Base-by-base conservation (phyloP, 2,797 vertebrate species). In the Neoniphon sammara region DNA sequence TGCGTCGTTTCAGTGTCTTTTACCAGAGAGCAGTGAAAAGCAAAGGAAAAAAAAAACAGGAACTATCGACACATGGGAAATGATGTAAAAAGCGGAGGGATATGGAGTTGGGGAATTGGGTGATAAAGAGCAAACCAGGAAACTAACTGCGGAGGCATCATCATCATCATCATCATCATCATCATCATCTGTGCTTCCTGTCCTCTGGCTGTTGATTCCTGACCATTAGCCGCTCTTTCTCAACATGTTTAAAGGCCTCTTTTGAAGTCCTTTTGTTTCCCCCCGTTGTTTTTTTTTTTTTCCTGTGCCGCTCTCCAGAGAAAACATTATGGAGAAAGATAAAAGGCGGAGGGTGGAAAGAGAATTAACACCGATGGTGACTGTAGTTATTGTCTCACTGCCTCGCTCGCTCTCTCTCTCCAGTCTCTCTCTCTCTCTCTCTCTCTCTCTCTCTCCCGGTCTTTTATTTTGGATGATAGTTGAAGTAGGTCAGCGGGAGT, bases 401-500 rank as follows among this genome's bases (percentile, higher is more conserved):
- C 73, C 53, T 73, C 42, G 73, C 50, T 67, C 66, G 60, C 75
- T 34, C 53, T 50, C 46, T n/a, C n/a, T n/a, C n/a, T n/a, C n/a
- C n/a, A n/a, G n/a, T n/a, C n/a, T n/a, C n/a, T n/a, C n/a, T n/a
- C n/a, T n/a, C n/a, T n/a, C n/a, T n/a, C n/a, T n/a, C n/a, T n/a
- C n/a, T n/a, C n/a, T 36, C 20, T 34, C 17, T 59, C 44, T 63
- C 39, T 50, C 50, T 79, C 7, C 59, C 17, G 9, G 50, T 65
- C 63, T 79, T 86, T 88, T 90, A 83, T 91, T 90, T 88, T 76
- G 67, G 80, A 86, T 87, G 81, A 83, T 75, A 73, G 59, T 75
- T 85, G 86, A 93, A 92, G 87, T 93, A 88, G 92, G 92, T 92
- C 90, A 89, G 75, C 20, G 55, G 81, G 75, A 87, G 85, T 81